Base-by-base conservation (phyloP, 1,140 invertebrate species). In the Megalopta genalis region DNA sequence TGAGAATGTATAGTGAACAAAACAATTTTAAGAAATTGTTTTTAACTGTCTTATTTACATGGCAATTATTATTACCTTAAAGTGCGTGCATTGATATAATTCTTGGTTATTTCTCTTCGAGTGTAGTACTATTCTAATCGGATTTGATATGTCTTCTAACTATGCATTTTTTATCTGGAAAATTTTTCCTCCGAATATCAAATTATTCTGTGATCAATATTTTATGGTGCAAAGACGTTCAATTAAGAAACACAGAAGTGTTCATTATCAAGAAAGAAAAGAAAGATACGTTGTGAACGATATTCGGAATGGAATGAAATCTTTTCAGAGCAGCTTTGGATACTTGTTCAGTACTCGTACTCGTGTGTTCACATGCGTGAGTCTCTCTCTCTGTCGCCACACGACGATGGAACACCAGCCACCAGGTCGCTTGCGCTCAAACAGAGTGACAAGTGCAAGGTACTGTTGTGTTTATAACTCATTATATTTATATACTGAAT, bases 391-490 rank as follows among this genome's bases (percentile, higher is more conserved):
- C 76, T 78, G 76, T 78, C 76, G 76, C 76, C 76, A 72, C 68
- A 77, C 91, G 91, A 89, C 92, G 92, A 90, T 93, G 93, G 93
- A 93, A 90, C 89, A 93, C 93, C 90, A 93, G 93, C 76, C 76
- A 72, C 76, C 76, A 78, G 76, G 76, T 78, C 91, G 93, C 93
- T 94, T 93, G 93, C 93, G 89, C 93, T 94, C 93, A 94, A 94
- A 94, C 93, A 90, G 93, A 94, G 93, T 93, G 93, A 93, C 93
- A 93, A 94, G 93, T 94, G 93, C 93, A 94, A 94, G 93, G 93
- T 94, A 94, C 92, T 93, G 93, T 93, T 92, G 76, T 77, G 76
- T 77, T 77, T 90, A 86, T 80, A 89, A 77, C 46, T 77, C 80
- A 91, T 90, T 88, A 92, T 83, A 90, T 90, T 90, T 80, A 91